Evolutionary conservation across 37 sponge, comb jelly and placozoan species (phyloP).

Genomic region (Crambe crambe): DNA sequence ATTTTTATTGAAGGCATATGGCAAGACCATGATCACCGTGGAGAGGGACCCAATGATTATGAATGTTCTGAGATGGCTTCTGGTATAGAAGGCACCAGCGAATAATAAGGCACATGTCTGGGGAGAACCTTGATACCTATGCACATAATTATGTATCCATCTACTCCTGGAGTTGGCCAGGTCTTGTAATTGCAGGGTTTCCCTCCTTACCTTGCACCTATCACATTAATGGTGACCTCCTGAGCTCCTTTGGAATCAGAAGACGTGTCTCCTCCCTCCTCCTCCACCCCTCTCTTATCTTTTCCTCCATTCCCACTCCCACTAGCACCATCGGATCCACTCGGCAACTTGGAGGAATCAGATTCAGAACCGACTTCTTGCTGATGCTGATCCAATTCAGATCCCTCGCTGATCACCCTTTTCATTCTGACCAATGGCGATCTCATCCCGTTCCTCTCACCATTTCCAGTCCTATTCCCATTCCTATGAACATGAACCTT

Average conservation of each 20-base stretch:
- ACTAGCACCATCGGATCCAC: not conserved
- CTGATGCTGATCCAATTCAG: not conserved
- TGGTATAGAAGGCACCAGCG: too few species aligned
- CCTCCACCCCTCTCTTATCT: not conserved
- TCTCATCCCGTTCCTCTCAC: not conserved
- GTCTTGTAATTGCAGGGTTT: too few species aligned
- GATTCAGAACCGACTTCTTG: not conserved
- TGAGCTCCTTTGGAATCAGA: not conserved
- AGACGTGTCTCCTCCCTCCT: not conserved
- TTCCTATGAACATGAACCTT: too few species aligned
- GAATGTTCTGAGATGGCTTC: too few species aligned
- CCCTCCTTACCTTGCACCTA: slow-evolving; percentile 15
- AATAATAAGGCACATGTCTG: too few species aligned
- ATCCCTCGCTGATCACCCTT: not conserved
- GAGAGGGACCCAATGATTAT: too few species aligned
- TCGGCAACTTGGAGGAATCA: not conserved
- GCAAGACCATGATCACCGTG: too few species aligned
- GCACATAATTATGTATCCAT: too few species aligned
- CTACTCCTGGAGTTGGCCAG: too few species aligned
- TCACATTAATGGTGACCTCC: slow-evolving; percentile 1
- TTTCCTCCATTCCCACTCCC: not conserved
- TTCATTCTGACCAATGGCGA: not conserved
- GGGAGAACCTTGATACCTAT: too few species aligned
- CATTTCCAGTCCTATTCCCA: not conserved
- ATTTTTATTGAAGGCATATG: too few species aligned